Evolutionary conservation across 2,797 vertebrate genomes (phyloP).

Genomic region (Siniperca scherzeri): DNA sequence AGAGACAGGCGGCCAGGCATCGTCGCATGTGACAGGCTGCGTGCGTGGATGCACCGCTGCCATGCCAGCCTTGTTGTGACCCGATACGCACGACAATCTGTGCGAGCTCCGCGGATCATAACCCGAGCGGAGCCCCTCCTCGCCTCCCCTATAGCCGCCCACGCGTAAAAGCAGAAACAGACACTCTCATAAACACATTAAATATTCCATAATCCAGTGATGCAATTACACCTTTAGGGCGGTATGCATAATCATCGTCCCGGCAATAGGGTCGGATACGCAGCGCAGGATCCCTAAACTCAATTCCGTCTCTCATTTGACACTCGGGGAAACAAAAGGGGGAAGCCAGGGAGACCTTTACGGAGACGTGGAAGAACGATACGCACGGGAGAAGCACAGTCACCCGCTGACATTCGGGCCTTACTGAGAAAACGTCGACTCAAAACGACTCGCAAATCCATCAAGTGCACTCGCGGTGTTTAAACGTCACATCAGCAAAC

Average conservation of each 20-base stretch:
- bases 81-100: constrained; percentile 67
- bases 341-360: constrained; percentile 65
- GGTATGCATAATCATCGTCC: constrained; percentile 34
- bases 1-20: constrained; percentile 41
- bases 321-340: constrained; percentile 55
- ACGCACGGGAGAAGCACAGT: constrained; percentile 51
- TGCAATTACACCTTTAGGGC: constrained; percentile 55
- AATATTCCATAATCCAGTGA: constrained; percentile 69
- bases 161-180: constrained; percentile 58
- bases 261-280: constrained; percentile 34
- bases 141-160: constrained; percentile 55
- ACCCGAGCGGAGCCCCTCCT: constrained; percentile 54
- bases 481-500: constrained; percentile 36
- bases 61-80: constrained; percentile 62
- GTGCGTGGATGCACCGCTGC: constrained; percentile 48
- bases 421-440: constrained; percentile 36
- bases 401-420: constrained; percentile 58
- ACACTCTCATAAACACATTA: constrained; percentile 62
- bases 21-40: constrained; percentile 66
- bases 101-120: constrained; percentile 55
- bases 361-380: constrained; percentile 41
- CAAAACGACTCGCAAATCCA: constrained; percentile 11
- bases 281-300: constrained; percentile 62
- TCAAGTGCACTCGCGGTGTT: constrained; percentile 13
- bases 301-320: constrained; percentile 72